phyloP scores from a whole-genome alignment of 2,797 vertebrate species.

The Rhincodon typus region DNA sequence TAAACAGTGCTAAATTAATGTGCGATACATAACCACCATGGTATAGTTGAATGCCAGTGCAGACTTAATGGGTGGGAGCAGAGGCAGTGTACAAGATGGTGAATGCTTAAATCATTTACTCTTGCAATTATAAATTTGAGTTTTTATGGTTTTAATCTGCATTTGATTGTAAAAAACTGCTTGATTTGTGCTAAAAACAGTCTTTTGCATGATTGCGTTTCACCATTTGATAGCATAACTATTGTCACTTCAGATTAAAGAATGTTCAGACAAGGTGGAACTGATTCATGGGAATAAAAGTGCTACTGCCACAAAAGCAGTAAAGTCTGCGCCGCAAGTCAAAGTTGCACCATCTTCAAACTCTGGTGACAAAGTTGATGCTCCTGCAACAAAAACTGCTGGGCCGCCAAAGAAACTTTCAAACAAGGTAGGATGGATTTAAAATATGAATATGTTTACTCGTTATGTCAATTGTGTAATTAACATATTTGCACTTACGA shows the following conservation, averaged over 20 bases:
- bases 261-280: slow-evolving; percentile 87
- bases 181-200: not conserved
- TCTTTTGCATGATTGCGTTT: no score
- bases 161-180: not conserved
- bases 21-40: not conserved
- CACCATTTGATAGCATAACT: no score
- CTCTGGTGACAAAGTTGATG: slow-evolving; percentile 60
- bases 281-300: slow-evolving; percentile 70
- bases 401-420: slow-evolving; percentile 70
- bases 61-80: not conserved
- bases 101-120: not conserved
- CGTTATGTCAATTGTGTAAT: not conserved
- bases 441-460: not conserved
- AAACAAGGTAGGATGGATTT: slow-evolving; percentile 62
- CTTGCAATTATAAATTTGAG: not conserved
- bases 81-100: not conserved
- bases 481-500: not conserved
- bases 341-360: slow-evolving; percentile 62
- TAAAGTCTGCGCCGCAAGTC: slow-evolving; percentile 64
- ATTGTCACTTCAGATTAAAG: slow-evolving; percentile 77
- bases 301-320: slow-evolving; percentile 57
- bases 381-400: slow-evolving; percentile 53
- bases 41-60: not conserved
- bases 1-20: not conserved
- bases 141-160: not conserved